Percentiles rank a stretch among this genome's conserved stretches.
phyloP scores from a whole-genome alignment of 2,113 vertebrate species.

The Hemiprocne comata region DNA sequence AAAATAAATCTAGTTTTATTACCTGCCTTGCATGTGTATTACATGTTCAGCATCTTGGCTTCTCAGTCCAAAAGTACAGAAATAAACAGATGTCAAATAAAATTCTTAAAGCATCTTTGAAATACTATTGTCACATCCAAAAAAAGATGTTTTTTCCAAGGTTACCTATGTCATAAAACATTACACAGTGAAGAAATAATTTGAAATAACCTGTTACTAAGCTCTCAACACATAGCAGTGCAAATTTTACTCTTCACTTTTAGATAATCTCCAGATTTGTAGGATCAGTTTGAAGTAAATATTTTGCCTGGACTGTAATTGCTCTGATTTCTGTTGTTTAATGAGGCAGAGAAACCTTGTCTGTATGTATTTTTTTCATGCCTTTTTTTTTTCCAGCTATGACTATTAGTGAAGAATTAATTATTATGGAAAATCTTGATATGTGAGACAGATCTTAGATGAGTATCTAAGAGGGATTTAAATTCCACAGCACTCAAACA shows the following conservation, averaged over 20 bases:
- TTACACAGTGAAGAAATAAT: neutral
- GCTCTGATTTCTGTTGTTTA: neutral
- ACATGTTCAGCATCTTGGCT: neutral
- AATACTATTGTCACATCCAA: neutral
- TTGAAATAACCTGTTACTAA: neutral
- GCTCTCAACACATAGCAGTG: neutral
- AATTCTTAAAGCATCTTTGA: neutral
- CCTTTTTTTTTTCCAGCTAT: neutral
- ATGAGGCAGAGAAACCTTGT: neutral
- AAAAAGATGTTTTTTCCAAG: neutral
- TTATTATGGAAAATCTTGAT: neutral
- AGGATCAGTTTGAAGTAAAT: neutral
- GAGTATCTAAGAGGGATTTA: neutral
- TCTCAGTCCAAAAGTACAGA: neutral
- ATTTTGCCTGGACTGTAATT: neutral
- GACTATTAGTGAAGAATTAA: neutral
- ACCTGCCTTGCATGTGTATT: neutral
- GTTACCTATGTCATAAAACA: neutral
- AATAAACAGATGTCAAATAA: neutral
- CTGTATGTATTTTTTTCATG: neutral
- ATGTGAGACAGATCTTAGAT: neutral
- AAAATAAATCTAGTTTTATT: neutral
- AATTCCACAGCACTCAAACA: neutral
- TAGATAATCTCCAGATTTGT: neutral
- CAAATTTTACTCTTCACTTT: neutral